Conservation (phyloP, 2,113 vertebrate species). For the Serinus canaria region DNA sequence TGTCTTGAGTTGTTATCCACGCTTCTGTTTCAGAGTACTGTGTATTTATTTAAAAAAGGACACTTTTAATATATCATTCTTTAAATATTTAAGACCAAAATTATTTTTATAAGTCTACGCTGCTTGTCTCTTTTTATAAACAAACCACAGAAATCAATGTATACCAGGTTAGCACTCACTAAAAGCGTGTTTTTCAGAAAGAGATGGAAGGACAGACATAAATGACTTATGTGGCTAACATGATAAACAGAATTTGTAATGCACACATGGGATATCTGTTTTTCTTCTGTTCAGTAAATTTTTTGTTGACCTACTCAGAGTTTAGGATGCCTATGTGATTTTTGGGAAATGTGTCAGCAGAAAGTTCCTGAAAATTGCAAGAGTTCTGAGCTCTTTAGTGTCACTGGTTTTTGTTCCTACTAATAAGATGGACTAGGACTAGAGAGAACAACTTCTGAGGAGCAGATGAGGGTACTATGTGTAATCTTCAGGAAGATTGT, state of each 20-base stretch:
- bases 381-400: neutral
- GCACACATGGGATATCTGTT: neutral
- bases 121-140: neutral
- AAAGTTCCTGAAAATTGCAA: neutral
- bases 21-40: neutral
- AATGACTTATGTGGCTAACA: neutral
- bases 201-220: neutral
- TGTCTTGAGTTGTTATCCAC: neutral
- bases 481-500: neutral
- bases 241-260: neutral
- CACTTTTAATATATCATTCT: neutral
- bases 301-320: neutral
- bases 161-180: neutral
- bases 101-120: neutral
- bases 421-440: neutral
- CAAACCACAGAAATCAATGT: neutral
- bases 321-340: accelerated
- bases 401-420: neutral
- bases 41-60: neutral
- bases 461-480: neutral
- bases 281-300: neutral
- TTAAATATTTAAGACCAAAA: too few species aligned
- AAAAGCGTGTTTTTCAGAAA: neutral
- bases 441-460: neutral
- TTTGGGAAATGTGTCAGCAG: neutral